phyloP scores from a whole-genome alignment of 2,797 vertebrate species.

The Pangasius macronema region DNA sequence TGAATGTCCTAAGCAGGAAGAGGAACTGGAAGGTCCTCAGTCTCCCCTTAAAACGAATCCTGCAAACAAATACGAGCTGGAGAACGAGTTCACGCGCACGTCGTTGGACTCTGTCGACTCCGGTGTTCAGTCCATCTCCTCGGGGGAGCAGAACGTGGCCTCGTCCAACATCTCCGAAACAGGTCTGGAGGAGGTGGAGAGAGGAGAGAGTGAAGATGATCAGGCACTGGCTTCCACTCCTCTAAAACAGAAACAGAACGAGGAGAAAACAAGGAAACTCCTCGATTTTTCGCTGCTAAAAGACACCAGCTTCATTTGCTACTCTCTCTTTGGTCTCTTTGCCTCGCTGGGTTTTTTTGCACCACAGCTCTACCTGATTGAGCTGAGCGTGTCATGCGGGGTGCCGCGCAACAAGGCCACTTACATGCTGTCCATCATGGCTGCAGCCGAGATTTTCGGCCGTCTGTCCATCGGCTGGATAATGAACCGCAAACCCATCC shows the following conservation, averaged over 20 bases:
- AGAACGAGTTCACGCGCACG: slow-evolving; percentile 87
- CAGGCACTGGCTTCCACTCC: slow-evolving; percentile 50
- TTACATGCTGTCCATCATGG: slow-evolving; percentile 88
- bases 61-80: slow-evolving; percentile 80
- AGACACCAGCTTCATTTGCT: slow-evolving; percentile 88
- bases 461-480: slow-evolving; percentile 84
- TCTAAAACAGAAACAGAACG: slow-evolving; percentile 19
- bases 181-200: slow-evolving; percentile 40
- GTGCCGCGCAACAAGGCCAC: slow-evolving; percentile 79
- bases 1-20: background rate
- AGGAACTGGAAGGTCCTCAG: slow-evolving; percentile 37
- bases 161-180: background rate
- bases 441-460: slow-evolving; percentile 86
- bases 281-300: slow-evolving; percentile 89
- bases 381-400: slow-evolving; percentile 84
- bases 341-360: slow-evolving; percentile 95
- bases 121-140: slow-evolving; percentile 84
- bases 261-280: slow-evolving; percentile 58
- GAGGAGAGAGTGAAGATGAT: slow-evolving; percentile 57
- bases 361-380: slow-evolving; percentile 90
- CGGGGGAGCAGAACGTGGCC: slow-evolving; percentile 46
- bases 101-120: slow-evolving; percentile 90
- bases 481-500: slow-evolving; percentile 75
- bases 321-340: slow-evolving; percentile 92
- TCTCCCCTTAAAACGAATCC: slow-evolving; percentile 68